These are phyloP conservation scores for Candoia aspera DNA, from an alignment of 2,113 vertebrate species.

Conservation along the genomic window DNA sequence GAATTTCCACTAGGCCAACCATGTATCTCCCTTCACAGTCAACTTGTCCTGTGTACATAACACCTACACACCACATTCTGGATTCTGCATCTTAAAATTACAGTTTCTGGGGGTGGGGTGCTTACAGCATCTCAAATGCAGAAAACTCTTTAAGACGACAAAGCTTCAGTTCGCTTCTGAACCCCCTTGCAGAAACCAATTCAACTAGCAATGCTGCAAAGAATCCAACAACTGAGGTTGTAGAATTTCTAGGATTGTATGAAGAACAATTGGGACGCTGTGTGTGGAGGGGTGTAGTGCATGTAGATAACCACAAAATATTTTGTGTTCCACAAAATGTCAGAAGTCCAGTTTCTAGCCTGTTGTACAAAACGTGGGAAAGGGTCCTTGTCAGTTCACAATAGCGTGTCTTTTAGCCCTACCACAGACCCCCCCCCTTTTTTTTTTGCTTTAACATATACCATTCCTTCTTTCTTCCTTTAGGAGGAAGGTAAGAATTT, in stretches of 20 bases:
- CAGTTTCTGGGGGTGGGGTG: background rate
- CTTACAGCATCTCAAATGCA: background rate
- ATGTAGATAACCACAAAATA: background rate
- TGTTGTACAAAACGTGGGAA: background rate
- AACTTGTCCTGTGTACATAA: background rate
- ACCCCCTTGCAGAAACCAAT: background rate
- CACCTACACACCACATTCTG: background rate
- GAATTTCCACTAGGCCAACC: background rate
- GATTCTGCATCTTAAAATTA: background rate
- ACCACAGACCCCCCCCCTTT: background rate
- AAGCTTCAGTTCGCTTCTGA: background rate
- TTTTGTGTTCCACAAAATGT: background rate
- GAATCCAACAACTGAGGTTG: background rate
- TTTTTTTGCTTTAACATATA: background rate
- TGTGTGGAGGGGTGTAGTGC: background rate
- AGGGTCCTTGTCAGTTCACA: background rate
- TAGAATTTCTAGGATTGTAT: background rate
- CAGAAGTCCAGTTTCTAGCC: background rate
- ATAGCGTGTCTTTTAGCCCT: background rate
- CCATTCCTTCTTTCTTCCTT: background rate
- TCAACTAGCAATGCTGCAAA: background rate
- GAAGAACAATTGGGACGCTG: background rate
- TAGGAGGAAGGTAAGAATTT: no score
- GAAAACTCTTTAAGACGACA: background rate
- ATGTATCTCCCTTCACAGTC: background rate